Evolutionary conservation across 2,113 vertebrate genomes (phyloP).

Genomic region (Myrmophylax atrothorax): DNA sequence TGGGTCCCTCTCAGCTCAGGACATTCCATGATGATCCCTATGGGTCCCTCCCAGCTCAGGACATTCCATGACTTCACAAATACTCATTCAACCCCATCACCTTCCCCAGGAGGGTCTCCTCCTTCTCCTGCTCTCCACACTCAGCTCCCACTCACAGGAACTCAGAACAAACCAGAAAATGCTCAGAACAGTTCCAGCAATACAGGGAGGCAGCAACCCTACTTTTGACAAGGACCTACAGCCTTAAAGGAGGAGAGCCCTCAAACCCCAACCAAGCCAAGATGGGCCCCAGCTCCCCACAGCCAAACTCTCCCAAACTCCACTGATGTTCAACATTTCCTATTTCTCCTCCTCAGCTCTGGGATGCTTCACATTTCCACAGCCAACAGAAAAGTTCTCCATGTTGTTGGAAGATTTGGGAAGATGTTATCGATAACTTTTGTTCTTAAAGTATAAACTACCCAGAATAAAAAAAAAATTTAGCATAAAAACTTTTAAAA

Average conservation of each 20-base stretch:
- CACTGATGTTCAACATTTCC: accelerated
- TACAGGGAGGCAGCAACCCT: neutral
- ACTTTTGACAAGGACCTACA: neutral
- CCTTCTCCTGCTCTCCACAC: accelerated
- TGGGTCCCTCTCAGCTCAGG: too few species aligned
- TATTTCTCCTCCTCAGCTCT: neutral
- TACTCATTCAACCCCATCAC: accelerated
- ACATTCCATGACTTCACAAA: neutral
- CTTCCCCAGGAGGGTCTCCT: neutral
- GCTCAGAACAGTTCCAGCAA: neutral
- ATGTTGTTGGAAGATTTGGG: conserved; percentile 22
- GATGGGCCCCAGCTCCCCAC: neutral
- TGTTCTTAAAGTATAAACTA: conserved; percentile 62
- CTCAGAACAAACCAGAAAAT: accelerated
- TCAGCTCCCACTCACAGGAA: neutral
- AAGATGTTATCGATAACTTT: conserved; percentile 51
- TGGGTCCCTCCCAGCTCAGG: neutral
- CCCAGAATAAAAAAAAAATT: conserved; percentile 1
- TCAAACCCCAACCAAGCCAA: neutral
- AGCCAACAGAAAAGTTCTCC: neutral
- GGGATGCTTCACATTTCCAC: neutral
- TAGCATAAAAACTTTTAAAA: conserved; percentile 76
- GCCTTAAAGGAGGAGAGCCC: neutral
- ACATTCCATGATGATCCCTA: too few species aligned
- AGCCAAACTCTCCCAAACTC: neutral